phyloP scores from a whole-genome alignment of 2,888 invertebrate species.

The Caenorhabditis auriculariae region DNA sequence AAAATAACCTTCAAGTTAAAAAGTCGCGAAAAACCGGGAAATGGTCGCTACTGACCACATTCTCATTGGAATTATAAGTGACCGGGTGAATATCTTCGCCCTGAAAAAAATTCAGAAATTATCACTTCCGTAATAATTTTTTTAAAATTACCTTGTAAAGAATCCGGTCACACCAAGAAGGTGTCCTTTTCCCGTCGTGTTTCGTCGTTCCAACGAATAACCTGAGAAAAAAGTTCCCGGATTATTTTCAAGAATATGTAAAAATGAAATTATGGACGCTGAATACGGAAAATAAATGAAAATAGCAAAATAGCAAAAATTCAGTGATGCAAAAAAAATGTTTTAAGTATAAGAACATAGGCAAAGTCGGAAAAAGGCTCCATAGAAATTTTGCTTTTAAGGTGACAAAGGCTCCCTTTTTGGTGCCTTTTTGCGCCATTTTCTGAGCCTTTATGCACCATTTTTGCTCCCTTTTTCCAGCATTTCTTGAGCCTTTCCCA shows the following conservation, averaged over 20 bases:
- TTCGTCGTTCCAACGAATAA: conserved; percentile 75
- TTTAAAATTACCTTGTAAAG: conserved; percentile 76
- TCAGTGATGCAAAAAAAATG: no score
- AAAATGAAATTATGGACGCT: background rate
- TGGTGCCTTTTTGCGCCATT: no score
- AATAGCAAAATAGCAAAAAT: no score
- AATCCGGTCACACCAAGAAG: conserved; percentile 96
- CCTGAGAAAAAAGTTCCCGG: conserved; percentile 2
- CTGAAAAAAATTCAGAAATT: no score
- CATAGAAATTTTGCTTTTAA: no score
- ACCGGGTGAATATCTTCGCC: conserved; percentile 15
- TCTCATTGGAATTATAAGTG: conserved; percentile 30
- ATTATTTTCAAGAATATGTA: no score
- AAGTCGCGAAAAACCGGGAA: conserved; percentile 48
- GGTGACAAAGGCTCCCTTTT: no score
- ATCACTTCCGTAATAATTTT: background rate
- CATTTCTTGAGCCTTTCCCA: no score
- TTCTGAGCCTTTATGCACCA: no score
- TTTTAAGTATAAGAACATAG: background rate
- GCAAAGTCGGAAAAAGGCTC: no score
- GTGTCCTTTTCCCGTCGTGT: conserved; percentile 88
- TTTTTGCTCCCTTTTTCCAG: no score
- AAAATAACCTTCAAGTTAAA: conserved; percentile 5
- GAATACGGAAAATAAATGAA: background rate
- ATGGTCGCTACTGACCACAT: conserved; percentile 47